phyloP scores from a whole-genome alignment of 1,140 invertebrate genomes.

The Schlechtendalia chinensis region DNA sequence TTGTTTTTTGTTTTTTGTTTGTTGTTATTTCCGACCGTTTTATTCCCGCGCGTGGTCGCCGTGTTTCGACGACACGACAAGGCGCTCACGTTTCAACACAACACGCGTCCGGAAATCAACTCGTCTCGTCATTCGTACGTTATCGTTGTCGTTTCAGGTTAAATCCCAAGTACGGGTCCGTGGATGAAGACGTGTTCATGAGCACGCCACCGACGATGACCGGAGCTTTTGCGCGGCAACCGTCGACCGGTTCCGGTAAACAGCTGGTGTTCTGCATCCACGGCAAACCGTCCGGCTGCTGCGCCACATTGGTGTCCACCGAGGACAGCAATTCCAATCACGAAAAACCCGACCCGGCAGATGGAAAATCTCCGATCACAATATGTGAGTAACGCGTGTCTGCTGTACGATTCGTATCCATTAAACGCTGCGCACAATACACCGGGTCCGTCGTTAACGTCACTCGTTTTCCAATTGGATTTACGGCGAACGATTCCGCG shows the following conservation, averaged over 20 bases:
- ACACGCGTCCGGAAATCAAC: not conserved
- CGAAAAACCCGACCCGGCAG: constrained; percentile 6
- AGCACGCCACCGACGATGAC: constrained; percentile 39
- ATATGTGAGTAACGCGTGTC: constrained; percentile 55
- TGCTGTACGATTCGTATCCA: too few species aligned
- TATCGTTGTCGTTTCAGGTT: constrained; percentile 23
- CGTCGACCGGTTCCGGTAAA: constrained; percentile 52
- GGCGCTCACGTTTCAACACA: too few species aligned
- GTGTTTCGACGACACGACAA: too few species aligned
- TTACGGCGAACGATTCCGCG: too few species aligned
- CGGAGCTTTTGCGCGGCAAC: constrained; percentile 24
- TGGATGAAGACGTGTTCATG: constrained; percentile 44
- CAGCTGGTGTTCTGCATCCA: constrained; percentile 61
- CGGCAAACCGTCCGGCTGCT: constrained; percentile 60
- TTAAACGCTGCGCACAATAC: too few species aligned
- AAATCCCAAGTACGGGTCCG: constrained; percentile 34
- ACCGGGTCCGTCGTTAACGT: too few species aligned
- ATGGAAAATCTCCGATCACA: constrained; percentile 52
- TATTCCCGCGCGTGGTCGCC: not conserved
- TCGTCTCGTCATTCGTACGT: too few species aligned
- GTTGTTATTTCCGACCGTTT: not conserved
- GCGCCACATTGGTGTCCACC: constrained; percentile 54
- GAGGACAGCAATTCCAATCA: constrained; percentile 14
- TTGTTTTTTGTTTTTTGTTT: too few species aligned
- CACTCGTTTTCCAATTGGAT: too few species aligned